Conservation (phyloP, 2,888 invertebrate species). For the Andrena bucephala region DNA sequence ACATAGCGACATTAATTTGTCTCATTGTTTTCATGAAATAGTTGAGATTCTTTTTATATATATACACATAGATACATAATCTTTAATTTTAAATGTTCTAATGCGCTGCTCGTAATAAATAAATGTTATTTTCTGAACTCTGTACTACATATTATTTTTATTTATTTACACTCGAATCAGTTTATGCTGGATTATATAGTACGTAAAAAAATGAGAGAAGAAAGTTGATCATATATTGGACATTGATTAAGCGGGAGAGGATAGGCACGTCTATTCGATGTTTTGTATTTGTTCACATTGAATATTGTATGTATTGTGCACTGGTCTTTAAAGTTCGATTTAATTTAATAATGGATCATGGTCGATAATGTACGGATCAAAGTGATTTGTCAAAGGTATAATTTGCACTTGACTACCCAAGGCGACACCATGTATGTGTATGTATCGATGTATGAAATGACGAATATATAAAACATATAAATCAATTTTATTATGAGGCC, state of each 20-base stretch:
- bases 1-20: slow-evolving; percentile 30
- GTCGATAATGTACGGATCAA: slow-evolving; percentile 48
- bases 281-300: slow-evolving; percentile 69
- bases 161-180: slow-evolving; percentile 36
- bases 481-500: slow-evolving; percentile 71
- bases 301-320: slow-evolving; percentile 70
- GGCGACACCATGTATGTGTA: slow-evolving; percentile 76
- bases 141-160: slow-evolving; percentile 33
- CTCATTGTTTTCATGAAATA: slow-evolving; percentile 33
- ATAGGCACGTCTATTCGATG: slow-evolving; percentile 62
- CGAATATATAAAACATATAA: slow-evolving; percentile 75
- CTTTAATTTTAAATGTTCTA: slow-evolving; percentile 23
- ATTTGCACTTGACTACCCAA: slow-evolving; percentile 71
- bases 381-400: slow-evolving; percentile 59
- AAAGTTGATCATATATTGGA: slow-evolving; percentile 41
- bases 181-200: slow-evolving; percentile 6
- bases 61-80: slow-evolving; percentile 16
- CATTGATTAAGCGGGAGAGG: slow-evolving; percentile 64
- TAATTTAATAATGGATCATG: slow-evolving; percentile 54
- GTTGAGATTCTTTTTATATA: slow-evolving; percentile 13
- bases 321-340: slow-evolving; percentile 62
- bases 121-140: slow-evolving; percentile 41
- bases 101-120: slow-evolving; percentile 18
- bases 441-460: slow-evolving; percentile 79
- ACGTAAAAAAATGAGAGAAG: slow-evolving; percentile 8